Evolutionary conservation across 2,797 vertebrate species (phyloP).

Genomic region (Apogon hyalosoma): DNA sequence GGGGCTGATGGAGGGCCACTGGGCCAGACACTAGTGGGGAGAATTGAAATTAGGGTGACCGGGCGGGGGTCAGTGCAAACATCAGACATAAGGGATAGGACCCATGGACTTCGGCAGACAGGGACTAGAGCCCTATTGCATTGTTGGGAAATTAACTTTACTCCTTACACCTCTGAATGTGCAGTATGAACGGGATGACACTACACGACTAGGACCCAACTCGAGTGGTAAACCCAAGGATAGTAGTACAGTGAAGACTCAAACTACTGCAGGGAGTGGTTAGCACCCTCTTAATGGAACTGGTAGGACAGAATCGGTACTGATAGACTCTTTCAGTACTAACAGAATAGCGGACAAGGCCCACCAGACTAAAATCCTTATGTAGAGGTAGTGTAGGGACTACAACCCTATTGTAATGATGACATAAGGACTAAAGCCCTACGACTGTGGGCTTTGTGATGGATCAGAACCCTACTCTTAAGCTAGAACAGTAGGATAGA

Average conservation of each 20-base stretch:
- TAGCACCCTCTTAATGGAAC: not conserved
- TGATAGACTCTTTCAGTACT: slow-evolving; percentile 4
- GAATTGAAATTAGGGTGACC: not conserved
- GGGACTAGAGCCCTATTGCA: slow-evolving; percentile 9
- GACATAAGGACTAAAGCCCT: slow-evolving; percentile 6
- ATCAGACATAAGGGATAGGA: slow-evolving; percentile 33
- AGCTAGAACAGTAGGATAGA: slow-evolving; percentile 8
- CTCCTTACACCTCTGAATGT: slow-evolving; percentile 2
- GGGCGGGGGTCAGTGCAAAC: slow-evolving; percentile 52
- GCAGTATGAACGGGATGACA: not conserved
- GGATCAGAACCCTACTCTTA: not conserved
- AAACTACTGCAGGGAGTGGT: slow-evolving; percentile 4
- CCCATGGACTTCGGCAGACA: slow-evolving; percentile 25
- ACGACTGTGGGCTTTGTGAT: not conserved
- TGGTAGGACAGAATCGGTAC: slow-evolving; percentile 11
- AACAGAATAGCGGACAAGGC: slow-evolving; percentile 4
- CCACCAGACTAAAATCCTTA: slow-evolving; percentile 3
- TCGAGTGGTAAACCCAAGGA: slow-evolving; percentile 26
- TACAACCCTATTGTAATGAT: not conserved
- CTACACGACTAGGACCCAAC: slow-evolving; percentile 2
- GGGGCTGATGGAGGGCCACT: slow-evolving; percentile 91
- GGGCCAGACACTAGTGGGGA: slow-evolving; percentile 56
- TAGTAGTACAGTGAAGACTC: slow-evolving; percentile 17
- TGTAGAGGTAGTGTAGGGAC: slow-evolving; percentile 13
- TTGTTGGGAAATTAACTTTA: slow-evolving; percentile 18